Conservation (phyloP, 2,797 vertebrate species). For the Zalophus californianus region DNA sequence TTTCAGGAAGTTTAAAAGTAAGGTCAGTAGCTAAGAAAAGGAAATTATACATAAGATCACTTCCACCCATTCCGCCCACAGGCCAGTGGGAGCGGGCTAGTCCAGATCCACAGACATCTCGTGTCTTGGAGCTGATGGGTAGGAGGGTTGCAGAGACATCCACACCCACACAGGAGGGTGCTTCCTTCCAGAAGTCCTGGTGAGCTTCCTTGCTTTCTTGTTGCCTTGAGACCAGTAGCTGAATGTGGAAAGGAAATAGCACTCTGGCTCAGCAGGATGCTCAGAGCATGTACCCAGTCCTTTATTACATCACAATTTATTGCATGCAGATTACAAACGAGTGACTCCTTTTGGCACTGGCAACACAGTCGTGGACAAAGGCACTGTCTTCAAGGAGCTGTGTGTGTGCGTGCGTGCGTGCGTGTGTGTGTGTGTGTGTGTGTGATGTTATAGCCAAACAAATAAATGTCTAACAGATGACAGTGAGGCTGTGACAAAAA, state of each 20-base stretch:
- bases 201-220: background rate
- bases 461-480: background rate
- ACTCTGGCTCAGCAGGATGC: background rate
- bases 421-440: background rate
- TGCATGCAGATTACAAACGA: background rate
- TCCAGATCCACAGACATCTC: accelerated
- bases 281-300: background rate
- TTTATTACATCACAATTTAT: background rate
- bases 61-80: background rate
- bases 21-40: conserved; percentile 29
- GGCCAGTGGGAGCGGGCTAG: background rate
- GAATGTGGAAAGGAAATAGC: background rate
- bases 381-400: background rate
- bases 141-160: background rate
- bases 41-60: background rate
- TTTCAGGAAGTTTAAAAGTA: background rate
- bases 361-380: background rate
- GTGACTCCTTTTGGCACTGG: background rate
- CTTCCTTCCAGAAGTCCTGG: background rate
- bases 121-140: background rate
- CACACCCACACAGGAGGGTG: too few relatives aligned
- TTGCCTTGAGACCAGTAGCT: background rate
- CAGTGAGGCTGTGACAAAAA: background rate
- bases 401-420: background rate
- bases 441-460: background rate